These are phyloP conservation scores for Ptychoptera contaminata DNA, from an alignment of 2,888 invertebrate species.

Conservation along the genomic window DNA sequence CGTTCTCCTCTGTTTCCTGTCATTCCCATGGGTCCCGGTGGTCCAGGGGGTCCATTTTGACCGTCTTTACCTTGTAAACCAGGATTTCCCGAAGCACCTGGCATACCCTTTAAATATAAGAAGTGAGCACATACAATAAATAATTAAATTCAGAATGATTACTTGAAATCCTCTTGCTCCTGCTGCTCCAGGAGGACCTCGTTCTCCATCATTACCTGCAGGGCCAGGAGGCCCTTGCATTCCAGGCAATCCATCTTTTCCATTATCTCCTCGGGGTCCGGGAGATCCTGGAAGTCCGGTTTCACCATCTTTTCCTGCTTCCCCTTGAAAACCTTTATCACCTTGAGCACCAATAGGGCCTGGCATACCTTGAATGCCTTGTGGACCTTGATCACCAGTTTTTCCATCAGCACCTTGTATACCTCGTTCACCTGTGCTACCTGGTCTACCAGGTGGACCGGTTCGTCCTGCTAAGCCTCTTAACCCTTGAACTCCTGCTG, in stretches of 20 bases:
- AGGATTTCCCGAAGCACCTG: slow-evolving; percentile 55
- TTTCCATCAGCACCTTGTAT: slow-evolving; percentile 72
- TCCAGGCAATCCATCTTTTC: slow-evolving; percentile 63
- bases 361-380: slow-evolving; percentile 63
- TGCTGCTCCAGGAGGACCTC: slow-evolving; percentile 59
- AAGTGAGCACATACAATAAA: not conserved
- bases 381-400: slow-evolving; percentile 65
- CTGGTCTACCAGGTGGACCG: slow-evolving; percentile 53
- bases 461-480: slow-evolving; percentile 50
- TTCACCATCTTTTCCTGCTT: slow-evolving; percentile 60
- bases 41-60: slow-evolving; percentile 53
- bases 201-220: slow-evolving; percentile 52
- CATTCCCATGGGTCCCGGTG: slow-evolving; percentile 41
- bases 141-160: slow-evolving; percentile 18
- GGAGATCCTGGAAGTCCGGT: slow-evolving; percentile 54
- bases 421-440: slow-evolving; percentile 55
- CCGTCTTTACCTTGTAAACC: slow-evolving; percentile 72
- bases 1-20: slow-evolving; percentile 46
- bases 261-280: slow-evolving; percentile 65
- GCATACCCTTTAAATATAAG: slow-evolving; percentile 41
- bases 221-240: slow-evolving; percentile 57
- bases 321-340: slow-evolving; percentile 44
- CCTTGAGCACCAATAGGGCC: slow-evolving; percentile 62
- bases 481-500: slow-evolving; percentile 40
- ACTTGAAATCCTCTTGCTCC: slow-evolving; percentile 73